Conservation (phyloP, 2,888 invertebrate species). For the Cremastinae sp. region DNA sequence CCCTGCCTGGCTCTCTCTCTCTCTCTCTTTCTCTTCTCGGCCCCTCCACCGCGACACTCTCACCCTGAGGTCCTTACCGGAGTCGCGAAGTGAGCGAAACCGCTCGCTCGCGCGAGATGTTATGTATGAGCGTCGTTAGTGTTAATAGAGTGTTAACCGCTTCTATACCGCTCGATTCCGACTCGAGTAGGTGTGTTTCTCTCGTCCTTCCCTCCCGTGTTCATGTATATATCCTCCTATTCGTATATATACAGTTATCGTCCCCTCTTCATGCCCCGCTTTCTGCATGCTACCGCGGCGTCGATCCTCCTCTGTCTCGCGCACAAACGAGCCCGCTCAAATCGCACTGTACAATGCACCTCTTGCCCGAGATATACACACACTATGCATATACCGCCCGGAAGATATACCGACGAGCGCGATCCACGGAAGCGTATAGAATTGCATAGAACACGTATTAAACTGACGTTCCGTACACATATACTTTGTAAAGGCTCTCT, state of each 20-base stretch:
- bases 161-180: conserved; percentile 77
- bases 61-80: conserved; percentile 54
- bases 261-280: conserved; percentile 72
- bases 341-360: neutral
- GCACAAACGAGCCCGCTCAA: conserved; percentile 25
- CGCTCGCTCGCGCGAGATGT: conserved; percentile 67
- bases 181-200: conserved; percentile 62
- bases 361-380: neutral
- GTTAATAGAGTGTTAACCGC: conserved; percentile 81
- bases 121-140: conserved; percentile 80
- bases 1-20: neutral
- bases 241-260: conserved; percentile 1
- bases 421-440: conserved; percentile 59
- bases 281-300: conserved; percentile 70
- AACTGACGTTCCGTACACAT: conserved; percentile 3
- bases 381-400: conserved; percentile 2
- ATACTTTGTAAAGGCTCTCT: neutral
- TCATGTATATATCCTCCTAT: neutral
- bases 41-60: conserved; percentile 40
- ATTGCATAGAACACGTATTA: conserved; percentile 49
- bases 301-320: conserved; percentile 36
- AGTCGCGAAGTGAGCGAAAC: conserved; percentile 49
- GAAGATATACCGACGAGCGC: conserved; percentile 18
- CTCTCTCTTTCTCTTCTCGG: conserved; percentile 12
- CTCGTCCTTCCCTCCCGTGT: conserved; percentile 30